Conservation (phyloP, 2,797 vertebrate species). For the Anas acuta region DNA sequence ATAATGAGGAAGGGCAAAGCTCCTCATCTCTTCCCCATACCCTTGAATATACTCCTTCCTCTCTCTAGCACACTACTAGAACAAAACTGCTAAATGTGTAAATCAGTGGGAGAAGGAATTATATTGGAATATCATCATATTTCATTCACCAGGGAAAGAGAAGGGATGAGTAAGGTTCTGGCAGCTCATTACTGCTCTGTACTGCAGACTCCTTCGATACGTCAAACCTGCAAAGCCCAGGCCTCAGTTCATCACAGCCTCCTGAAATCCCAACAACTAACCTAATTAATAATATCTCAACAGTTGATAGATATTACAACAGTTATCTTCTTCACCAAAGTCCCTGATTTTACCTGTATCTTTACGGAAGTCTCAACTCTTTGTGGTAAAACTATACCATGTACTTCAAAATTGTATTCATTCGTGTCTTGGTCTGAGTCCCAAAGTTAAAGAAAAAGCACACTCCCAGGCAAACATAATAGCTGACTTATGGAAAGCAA, state of each 20-base stretch:
- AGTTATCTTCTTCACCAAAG: background rate
- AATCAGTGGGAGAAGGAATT: background rate
- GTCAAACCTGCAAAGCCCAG: background rate
- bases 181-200: background rate
- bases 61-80: background rate
- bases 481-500: background rate
- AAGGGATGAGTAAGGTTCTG: background rate
- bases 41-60: background rate
- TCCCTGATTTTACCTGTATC: background rate
- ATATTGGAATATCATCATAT: background rate
- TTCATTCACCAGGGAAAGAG: background rate
- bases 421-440: background rate
- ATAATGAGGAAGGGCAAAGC: background rate
- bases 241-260: background rate
- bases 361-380: background rate
- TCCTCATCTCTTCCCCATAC: background rate
- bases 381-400: background rate
- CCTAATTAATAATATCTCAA: background rate
- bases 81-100: background rate
- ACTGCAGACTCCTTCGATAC: background rate
- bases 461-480: background rate
- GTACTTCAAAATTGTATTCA: background rate
- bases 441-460: background rate
- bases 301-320: background rate
- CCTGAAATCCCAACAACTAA: background rate